These are phyloP conservation scores for Caenorhabditis plicata DNA, from an alignment of 2,888 invertebrate species.

Conservation along the genomic window DNA sequence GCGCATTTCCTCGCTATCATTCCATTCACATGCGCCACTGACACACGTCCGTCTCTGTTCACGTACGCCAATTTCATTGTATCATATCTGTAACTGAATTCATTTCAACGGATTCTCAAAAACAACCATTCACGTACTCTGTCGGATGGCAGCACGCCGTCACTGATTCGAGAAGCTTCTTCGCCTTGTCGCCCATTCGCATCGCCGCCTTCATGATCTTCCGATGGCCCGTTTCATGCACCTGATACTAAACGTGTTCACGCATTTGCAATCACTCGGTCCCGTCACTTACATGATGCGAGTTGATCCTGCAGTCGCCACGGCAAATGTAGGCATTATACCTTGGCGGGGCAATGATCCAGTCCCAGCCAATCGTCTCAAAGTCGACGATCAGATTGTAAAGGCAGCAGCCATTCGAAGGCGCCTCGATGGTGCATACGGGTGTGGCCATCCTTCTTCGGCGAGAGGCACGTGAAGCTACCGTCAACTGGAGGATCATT, in stretches of 20 bases:
- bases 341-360: conserved; percentile 90
- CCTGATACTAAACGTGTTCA: conserved; percentile 4
- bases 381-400: conserved; percentile 80
- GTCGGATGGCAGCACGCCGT: conserved; percentile 90
- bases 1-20: conserved; percentile 93
- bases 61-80: conserved; percentile 76
- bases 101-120: too few species aligned
- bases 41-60: conserved; percentile 44
- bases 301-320: conserved; percentile 83
- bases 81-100: conserved; percentile 82
- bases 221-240: conserved; percentile 12
- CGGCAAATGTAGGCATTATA: conserved; percentile 95
- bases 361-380: conserved; percentile 92
- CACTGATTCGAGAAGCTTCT: conserved; percentile 72
- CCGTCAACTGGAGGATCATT: conserved; percentile 51
- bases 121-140: conserved; percentile 68
- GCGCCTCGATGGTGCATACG: conserved; percentile 32
- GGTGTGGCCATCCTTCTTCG: conserved; percentile 46
- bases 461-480: conserved; percentile 14
- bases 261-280: conserved; percentile 64
- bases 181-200: background rate
- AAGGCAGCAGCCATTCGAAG: conserved; percentile 77
- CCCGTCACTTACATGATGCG: conserved; percentile 84
- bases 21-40: conserved; percentile 75
- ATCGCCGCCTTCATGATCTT: conserved; percentile 11